These are phyloP conservation scores for Agonopterix arenella DNA, from an alignment of 2,888 invertebrate genomes.

Conservation along the genomic window DNA sequence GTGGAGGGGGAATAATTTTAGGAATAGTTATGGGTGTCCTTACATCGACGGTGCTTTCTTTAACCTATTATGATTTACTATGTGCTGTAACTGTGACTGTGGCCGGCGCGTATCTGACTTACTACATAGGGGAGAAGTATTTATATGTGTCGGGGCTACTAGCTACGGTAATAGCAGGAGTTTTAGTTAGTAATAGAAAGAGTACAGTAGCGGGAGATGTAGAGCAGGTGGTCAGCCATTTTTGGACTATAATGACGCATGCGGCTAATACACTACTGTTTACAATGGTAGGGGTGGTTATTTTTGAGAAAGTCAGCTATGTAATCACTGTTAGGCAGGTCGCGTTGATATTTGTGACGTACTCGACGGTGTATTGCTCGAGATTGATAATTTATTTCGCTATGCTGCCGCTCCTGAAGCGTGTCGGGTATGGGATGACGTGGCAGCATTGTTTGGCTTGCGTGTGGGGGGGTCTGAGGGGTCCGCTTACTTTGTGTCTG, in stretches of 20 bases:
- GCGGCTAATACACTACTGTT: slow-evolving; percentile 76
- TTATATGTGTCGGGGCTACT: slow-evolving; percentile 60
- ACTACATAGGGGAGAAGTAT: slow-evolving; percentile 61
- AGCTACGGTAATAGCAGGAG: slow-evolving; percentile 52
- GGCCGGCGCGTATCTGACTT: slow-evolving; percentile 55
- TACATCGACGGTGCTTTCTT: slow-evolving; percentile 41
- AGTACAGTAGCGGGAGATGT: slow-evolving; percentile 57
- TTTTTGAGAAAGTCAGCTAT: slow-evolving; percentile 68
- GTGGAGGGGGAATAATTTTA: slow-evolving; percentile 51
- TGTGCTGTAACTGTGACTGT: slow-evolving; percentile 55
- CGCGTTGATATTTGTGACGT: slow-evolving; percentile 56
- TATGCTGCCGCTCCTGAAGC: slow-evolving; percentile 69
- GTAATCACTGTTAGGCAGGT: slow-evolving; percentile 56
- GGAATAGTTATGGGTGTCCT: slow-evolving; percentile 57
- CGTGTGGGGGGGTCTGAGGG: slow-evolving; percentile 79
- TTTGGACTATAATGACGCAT: slow-evolving; percentile 54
- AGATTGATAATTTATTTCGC: slow-evolving; percentile 61
- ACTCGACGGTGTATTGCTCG: slow-evolving; percentile 65
- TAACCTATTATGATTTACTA: slow-evolving; percentile 54
- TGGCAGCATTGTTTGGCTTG: slow-evolving; percentile 77
- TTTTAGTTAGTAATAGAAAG: slow-evolving; percentile 51
- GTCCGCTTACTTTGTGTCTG: slow-evolving; percentile 76
- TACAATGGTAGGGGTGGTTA: slow-evolving; percentile 78
- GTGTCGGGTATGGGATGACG: slow-evolving; percentile 75
- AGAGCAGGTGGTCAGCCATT: slow-evolving; percentile 45